Conservation (phyloP, 2,113 vertebrate species). For the Pandion haliaetus region DNA sequence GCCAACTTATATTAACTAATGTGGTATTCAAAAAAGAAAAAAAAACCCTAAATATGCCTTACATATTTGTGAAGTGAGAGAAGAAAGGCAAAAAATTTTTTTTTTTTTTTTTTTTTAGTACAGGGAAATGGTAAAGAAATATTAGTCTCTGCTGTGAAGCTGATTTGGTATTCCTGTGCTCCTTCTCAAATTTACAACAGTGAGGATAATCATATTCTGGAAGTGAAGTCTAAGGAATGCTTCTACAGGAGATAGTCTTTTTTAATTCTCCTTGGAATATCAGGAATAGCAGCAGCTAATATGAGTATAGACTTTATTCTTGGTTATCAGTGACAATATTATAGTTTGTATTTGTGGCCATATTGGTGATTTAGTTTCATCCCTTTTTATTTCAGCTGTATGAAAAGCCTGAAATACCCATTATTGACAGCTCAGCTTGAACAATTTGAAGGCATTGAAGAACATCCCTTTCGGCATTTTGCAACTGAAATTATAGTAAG, state of each 20-base stretch:
- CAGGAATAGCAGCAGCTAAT: not conserved
- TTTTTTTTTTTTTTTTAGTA: not conserved
- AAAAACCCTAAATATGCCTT: not conserved
- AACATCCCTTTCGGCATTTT: conserved; percentile 81
- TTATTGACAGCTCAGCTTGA: conserved; percentile 84
- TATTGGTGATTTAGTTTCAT: not conserved
- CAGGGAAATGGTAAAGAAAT: not conserved
- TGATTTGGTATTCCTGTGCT: not conserved
- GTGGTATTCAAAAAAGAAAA: not conserved
- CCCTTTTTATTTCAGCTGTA: conserved; percentile 80
- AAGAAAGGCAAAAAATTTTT: not conserved
- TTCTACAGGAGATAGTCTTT: not conserved
- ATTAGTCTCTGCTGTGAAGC: not conserved
- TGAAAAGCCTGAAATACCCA: conserved; percentile 87
- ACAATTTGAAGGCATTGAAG: conserved; percentile 75
- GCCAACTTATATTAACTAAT: not conserved
- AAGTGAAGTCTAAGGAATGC: not conserved
- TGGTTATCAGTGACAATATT: not conserved
- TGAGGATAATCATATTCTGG: not conserved
- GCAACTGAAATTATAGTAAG: conserved; percentile 87
- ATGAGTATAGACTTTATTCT: not conserved
- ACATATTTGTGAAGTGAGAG: not conserved
- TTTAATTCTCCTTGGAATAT: not conserved
- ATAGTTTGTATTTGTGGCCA: not conserved
- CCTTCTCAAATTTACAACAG: not conserved